Evolutionary conservation across 2,113 vertebrate species (phyloP).

Genomic region (Phylloscopus whistleri): DNA sequence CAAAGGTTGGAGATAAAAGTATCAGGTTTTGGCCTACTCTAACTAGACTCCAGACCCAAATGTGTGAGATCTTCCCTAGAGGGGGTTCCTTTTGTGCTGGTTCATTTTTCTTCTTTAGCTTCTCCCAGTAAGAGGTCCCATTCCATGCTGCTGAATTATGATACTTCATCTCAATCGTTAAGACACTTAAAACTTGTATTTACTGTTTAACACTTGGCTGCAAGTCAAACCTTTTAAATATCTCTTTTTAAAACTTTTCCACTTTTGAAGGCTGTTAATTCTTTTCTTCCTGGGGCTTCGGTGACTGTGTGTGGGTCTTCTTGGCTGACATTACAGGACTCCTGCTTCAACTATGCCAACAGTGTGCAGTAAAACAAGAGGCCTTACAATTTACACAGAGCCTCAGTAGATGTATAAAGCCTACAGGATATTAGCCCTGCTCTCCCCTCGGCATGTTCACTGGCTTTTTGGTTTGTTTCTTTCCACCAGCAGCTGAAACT

Average conservation of each 20-base stretch:
- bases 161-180: slow-evolving; percentile 73
- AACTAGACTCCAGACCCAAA: slow-evolving; percentile 75
- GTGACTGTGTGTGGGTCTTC: slow-evolving; percentile 34
- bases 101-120: slow-evolving; percentile 77
- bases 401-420: neutral
- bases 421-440: neutral
- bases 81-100: slow-evolving; percentile 77
- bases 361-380: slow-evolving; percentile 1
- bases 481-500: neutral
- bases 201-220: slow-evolving; percentile 70
- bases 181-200: slow-evolving; percentile 73
- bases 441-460: neutral
- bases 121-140: slow-evolving; percentile 81
- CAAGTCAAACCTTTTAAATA: slow-evolving; percentile 75
- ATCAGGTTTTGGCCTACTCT: slow-evolving; percentile 85
- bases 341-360: neutral
- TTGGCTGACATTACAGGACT: slow-evolving; percentile 31
- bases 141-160: slow-evolving; percentile 82
- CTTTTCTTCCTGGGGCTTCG: slow-evolving; percentile 55
- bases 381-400: neutral
- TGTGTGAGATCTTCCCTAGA: slow-evolving; percentile 83
- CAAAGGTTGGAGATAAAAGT: slow-evolving; percentile 95
- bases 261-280: slow-evolving; percentile 57
- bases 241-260: slow-evolving; percentile 62
- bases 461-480: neutral